Base-by-base conservation (phyloP, 2,797 vertebrate species). In the Tragopan temminckii region DNA sequence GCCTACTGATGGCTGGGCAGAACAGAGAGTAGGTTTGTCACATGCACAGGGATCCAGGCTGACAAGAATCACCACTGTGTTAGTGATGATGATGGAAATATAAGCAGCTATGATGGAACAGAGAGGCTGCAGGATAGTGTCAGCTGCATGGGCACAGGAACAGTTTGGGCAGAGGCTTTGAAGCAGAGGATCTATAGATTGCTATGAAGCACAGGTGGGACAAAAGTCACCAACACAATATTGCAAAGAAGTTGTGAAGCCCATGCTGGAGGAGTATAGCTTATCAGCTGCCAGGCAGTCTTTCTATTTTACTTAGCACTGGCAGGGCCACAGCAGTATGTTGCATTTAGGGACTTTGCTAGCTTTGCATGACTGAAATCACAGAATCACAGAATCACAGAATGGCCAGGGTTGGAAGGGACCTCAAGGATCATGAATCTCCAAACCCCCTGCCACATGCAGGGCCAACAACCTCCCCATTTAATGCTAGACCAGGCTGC, bases 141-240 rank as follows among this genome's bases (percentile, higher is more conserved):
- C 33, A 66, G 4, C 52, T 53, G 33, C 21, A 13, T 13, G 21
- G 21, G 19, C n/a, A 45, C 13, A 53, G 59, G 33, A 77, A 21
- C 5, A 57, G 1, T 16, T 24, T 59, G 23, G 7, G 23, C 9
- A 84, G 19, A 7, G 2, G 6, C 2, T 1, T 20, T 36, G 35
- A 43, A 74, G n/a, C 25, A 74, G 83, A 70, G 14, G 3, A 50
- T 63, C 23, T 42, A 25, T 63, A 75, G 9, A 18, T 23, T 11
- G 7, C 38, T 79, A 16, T 3, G n/a, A 64, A 76, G 13, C 9
- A 36, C 10, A 27, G 13, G 15, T 25, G 55, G 67, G 77, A 58
- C 3, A 36, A 63, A 15, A 24, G 19, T 38, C 18, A 27, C 13
- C 6, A 9, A 6, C 23, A 29, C 11, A 18, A 55, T 29, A 25